Evolutionary conservation across 2,113 vertebrate genomes (phyloP).

Genomic region (Pelecanoides urinatrix): DNA sequence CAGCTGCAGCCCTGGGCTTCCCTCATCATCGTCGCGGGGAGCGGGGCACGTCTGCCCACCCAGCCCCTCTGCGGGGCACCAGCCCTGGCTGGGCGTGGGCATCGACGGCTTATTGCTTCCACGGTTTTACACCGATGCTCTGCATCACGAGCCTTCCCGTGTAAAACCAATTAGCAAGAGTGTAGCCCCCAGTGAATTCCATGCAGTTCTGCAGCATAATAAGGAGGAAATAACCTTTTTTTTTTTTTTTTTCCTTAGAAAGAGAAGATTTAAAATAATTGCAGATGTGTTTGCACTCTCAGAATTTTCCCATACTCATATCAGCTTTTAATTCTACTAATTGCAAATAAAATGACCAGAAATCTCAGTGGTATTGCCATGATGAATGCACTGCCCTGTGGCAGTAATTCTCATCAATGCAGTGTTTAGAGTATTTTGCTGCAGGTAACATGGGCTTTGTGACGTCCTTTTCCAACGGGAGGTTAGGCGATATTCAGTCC

Average conservation of each 20-base stretch:
- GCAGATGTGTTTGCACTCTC: neutral
- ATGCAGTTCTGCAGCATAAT: neutral
- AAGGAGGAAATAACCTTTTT: neutral
- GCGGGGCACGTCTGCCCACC: rapidly evolving
- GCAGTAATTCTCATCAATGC: neutral
- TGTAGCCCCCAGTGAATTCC: neutral
- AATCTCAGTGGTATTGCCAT: neutral
- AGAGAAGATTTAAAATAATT: neutral
- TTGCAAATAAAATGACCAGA: neutral
- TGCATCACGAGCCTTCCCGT: neutral
- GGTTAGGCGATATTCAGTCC: neutral
- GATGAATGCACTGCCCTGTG: neutral
- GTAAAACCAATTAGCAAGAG: neutral
- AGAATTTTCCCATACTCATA: neutral
- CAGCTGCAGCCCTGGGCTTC: neutral
- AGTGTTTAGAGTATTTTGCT: neutral
- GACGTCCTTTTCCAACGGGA: neutral
- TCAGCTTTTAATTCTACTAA: neutral
- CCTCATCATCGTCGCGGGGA: neutral
- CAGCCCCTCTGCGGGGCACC: neutral
- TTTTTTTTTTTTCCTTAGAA: neutral
- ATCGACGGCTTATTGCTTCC: neutral
- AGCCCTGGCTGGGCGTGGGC: neutral
- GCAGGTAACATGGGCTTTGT: neutral
- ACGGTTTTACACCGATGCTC: no score